Evolutionary conservation across 1,140 invertebrate species (phyloP), one percentile per base, ranked within the genome.

Genomic region (Cydia fagiglandana): DNA sequence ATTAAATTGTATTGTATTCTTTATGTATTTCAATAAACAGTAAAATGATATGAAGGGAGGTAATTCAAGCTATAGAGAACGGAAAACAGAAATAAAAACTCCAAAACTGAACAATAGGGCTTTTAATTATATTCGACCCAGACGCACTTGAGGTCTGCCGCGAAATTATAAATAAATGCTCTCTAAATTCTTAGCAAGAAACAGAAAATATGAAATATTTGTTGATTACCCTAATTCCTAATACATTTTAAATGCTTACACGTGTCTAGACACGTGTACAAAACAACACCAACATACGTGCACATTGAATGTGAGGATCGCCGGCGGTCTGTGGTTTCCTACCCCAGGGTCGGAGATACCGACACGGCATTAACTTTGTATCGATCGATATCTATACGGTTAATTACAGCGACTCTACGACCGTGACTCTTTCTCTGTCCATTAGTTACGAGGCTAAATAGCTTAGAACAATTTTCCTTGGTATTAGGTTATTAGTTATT

Each of bases 381-480:
- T 61, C 56, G 9, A 61, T 61, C 56, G 56, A 61, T 61, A 61
- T 61, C 56, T 24, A 61, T 24, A 61, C 56, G 24, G n/a, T 61
- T 61, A 61, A 61, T 61, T 61, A 61, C 56, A 61, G 7, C 9
- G 56, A 61, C 56, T 24, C 9, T 20, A n/a, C 56, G 56, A 24
- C 17, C 56, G 56, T 61, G 56, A 61, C 56, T 61, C 56, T 61
- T 61, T 61, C 17, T 61, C 56, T n/a, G 50, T 61, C 9, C 17
- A 61, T 61, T 61, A 24, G 56, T 24, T 24, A 61, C 56, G 56
- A 24, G 56, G 56, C 20, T 61, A n/a, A 10, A 61, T 61, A 24
- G 20, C 20, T n/a, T 20, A 61, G 9, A 53, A 24, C 20, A 56
- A 56, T 56, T 56, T 56, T 56, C n/a, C 53, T n/a, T 12, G 13